These are phyloP conservation scores for Gorsachius goisagi DNA, from an alignment of 2,113 vertebrate genomes.

Conservation along the genomic window DNA sequence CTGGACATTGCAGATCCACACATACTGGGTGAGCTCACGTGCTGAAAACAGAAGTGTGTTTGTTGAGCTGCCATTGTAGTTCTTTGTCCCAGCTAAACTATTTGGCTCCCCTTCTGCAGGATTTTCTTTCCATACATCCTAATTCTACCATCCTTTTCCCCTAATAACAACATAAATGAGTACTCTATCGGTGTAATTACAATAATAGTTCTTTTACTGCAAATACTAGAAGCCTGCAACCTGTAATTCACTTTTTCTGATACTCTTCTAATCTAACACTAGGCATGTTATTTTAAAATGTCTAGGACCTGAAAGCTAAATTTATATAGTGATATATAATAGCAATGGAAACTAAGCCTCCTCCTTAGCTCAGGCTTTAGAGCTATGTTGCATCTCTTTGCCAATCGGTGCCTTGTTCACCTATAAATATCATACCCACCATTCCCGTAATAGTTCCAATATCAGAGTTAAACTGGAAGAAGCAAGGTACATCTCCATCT, in stretches of 20 bases:
- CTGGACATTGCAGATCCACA: neutral
- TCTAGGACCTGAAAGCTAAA: slow-evolving; percentile 4
- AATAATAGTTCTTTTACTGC: neutral
- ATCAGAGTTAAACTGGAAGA: neutral
- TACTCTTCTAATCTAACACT: slow-evolving; percentile 11
- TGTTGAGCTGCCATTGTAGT: neutral
- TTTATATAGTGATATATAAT: slow-evolving; percentile 9
- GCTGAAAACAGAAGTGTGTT: neutral
- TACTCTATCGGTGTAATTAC: slow-evolving; percentile 5
- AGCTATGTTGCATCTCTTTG: neutral
- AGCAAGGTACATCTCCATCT: neutral
- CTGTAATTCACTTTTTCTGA: slow-evolving; percentile 35
- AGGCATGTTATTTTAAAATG: slow-evolving; percentile 40
- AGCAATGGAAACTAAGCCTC: neutral
- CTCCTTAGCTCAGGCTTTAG: neutral
- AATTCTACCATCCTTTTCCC: neutral
- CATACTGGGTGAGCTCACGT: accelerated
- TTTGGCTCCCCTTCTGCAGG: neutral
- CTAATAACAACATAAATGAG: slow-evolving; percentile 18
- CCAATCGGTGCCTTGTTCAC: neutral
- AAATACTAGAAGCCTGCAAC: slow-evolving; percentile 28
- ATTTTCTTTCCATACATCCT: neutral
- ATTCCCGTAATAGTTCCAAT: neutral
- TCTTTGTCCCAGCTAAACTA: neutral
- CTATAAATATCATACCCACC: neutral